Evolutionary conservation across 1,140 invertebrate genomes (phyloP).

Genomic region (Drosophila quadrilineata): DNA sequence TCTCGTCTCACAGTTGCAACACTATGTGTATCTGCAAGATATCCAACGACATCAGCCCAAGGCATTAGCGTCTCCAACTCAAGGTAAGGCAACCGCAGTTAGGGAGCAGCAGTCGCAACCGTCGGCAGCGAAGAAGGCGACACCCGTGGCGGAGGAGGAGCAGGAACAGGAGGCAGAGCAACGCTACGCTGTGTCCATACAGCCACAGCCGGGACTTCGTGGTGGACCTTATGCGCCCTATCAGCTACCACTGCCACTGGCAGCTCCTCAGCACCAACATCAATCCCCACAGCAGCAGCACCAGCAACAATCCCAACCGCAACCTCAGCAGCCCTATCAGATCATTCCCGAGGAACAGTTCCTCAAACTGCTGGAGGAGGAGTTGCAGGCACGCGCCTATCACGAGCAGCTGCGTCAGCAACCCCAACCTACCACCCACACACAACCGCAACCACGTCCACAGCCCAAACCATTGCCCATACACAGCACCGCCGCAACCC

Average conservation of each 20-base stretch:
- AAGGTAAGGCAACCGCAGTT: conserved; percentile 52
- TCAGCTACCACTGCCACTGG: conserved; percentile 55
- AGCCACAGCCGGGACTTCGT: conserved; percentile 45
- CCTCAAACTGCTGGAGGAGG: conserved; percentile 69
- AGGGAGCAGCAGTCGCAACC: neutral
- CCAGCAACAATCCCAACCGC: conserved; percentile 9
- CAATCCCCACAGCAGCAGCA: conserved; percentile 52
- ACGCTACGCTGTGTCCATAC: conserved; percentile 69
- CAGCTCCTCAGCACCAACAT: conserved; percentile 59
- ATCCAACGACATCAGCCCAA: conserved; percentile 71
- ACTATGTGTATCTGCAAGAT: conserved; percentile 78
- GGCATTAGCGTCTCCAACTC: conserved; percentile 40
- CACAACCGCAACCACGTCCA: conserved; percentile 24
- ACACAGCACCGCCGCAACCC: conserved; percentile 62
- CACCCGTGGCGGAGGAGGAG: conserved; percentile 59
- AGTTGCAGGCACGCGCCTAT: conserved; percentile 66
- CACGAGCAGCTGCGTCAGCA: conserved; percentile 63
- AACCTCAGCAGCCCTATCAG: conserved; percentile 55
- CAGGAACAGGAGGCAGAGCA: conserved; percentile 74
- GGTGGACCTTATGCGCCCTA: conserved; percentile 44
- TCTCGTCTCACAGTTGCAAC: conserved; percentile 59
- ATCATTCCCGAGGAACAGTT: conserved; percentile 77
- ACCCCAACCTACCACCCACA: conserved; percentile 44
- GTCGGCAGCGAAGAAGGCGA: conserved; percentile 35
- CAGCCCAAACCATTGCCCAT: conserved; percentile 35